Evolutionary conservation across 2,888 invertebrate species (phyloP).

Genomic region (Theodoxus fluviatilis): DNA sequence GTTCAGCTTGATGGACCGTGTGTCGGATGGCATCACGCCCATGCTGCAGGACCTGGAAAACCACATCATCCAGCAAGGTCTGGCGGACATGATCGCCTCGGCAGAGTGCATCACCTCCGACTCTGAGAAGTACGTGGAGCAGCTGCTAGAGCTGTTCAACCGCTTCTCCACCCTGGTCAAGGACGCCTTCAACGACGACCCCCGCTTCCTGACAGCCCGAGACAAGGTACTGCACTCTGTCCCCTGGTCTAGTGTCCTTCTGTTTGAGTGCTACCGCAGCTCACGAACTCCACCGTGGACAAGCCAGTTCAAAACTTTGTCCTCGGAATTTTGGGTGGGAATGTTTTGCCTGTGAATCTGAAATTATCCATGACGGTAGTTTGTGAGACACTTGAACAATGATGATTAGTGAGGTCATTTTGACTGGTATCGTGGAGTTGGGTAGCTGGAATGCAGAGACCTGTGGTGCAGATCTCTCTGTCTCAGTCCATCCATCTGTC

Average conservation of each 20-base stretch:
- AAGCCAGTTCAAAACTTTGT: too few relatives aligned
- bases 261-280: too few relatives aligned
- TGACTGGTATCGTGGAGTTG: too few relatives aligned
- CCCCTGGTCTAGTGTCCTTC: not conserved
- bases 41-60: constrained; percentile 91
- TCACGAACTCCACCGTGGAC: too few relatives aligned
- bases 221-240: constrained; percentile 84
- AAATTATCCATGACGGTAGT: too few relatives aligned
- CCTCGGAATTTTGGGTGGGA: too few relatives aligned
- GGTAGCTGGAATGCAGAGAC: too few relatives aligned
- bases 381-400: too few relatives aligned
- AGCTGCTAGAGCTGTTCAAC: constrained; percentile 89
- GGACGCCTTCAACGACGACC: constrained; percentile 96
- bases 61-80: constrained; percentile 90
- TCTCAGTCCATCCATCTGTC: too few relatives aligned
- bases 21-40: constrained; percentile 89
- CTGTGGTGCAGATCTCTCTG: too few relatives aligned
- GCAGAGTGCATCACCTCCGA: constrained; percentile 94
- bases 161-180: constrained; percentile 89
- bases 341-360: too few relatives aligned
- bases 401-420: too few relatives aligned
- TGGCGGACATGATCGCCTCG: constrained; percentile 95
- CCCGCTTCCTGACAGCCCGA: constrained; percentile 93
- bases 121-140: constrained; percentile 97
- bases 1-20: constrained; percentile 81